Conservation (phyloP, 2,113 vertebrate species). For the Merops nubicus region DNA sequence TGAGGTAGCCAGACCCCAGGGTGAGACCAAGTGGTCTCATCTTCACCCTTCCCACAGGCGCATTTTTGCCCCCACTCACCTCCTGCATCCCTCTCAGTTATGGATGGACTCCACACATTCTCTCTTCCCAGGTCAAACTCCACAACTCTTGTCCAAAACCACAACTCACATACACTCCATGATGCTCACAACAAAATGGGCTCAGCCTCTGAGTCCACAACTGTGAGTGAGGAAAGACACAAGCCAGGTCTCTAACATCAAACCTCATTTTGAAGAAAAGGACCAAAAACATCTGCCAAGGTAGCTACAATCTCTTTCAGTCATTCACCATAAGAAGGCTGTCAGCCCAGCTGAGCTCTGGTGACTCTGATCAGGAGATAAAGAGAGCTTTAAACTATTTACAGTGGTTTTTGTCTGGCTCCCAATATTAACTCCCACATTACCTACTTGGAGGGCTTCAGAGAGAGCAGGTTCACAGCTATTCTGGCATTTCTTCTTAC, state of each 20-base stretch:
- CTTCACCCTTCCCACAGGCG: background rate
- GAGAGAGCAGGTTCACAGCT: background rate
- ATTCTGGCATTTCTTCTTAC: background rate
- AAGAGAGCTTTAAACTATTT: background rate
- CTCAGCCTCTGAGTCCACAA: accelerated
- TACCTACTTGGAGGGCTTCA: background rate
- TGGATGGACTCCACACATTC: background rate
- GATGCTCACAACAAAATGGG: background rate
- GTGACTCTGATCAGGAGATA: background rate
- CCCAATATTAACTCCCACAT: background rate
- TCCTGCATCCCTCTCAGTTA: background rate
- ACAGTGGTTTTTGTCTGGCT: background rate
- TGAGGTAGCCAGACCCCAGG: background rate
- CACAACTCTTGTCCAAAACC: background rate
- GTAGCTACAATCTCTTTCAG: background rate
- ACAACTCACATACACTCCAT: accelerated
- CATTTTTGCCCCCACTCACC: background rate
- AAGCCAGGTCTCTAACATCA: background rate
- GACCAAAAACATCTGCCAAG: background rate
- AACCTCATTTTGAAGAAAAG: background rate
- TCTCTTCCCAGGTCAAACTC: background rate
- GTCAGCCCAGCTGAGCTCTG: background rate
- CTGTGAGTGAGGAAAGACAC: background rate
- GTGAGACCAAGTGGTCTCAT: background rate
- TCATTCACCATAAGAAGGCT: background rate